Base-by-base conservation (phyloP, 92 coral and sea anemone genomes). In the Montipora capitata region DNA sequence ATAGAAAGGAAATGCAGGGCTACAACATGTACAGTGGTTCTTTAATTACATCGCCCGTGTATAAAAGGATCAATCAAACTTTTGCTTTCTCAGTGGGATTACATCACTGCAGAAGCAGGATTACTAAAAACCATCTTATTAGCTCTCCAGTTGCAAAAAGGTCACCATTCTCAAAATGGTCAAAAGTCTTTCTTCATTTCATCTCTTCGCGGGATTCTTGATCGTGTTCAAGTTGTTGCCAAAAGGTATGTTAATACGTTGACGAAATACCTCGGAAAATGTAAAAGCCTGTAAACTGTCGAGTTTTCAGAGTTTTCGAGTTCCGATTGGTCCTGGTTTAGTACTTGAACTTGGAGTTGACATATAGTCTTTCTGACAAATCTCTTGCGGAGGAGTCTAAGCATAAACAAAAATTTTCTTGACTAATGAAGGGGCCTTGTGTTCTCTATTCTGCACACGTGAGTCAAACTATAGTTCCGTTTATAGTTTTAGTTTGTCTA, bases 141-240 rank as follows among this genome's bases (percentile, higher is more conserved):
- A 15, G 71, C 13, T 12, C 39, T 9, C 61, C 61, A 54, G 12
- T 35, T 52, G 18, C 15, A 48, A 48, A 39, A 7, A 54, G 10
- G 61, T 54, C 10, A 9, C 61, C 61, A 54, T 54, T 11, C 61
- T 54, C 42, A 63, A 64, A 58, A 79, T 79, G 84, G 5, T 15
- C 4, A 66, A n/a, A 41, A 2, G 9, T 35, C 35, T 66, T 38
- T 17, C 27, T 15, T 4, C 63, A n/a, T 10, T 35, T 11, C 0
- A 64, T 45, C 4, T 66, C 8, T 7, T 3, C 44, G 63, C 84
- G 44, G 20, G 39, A 41, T 20, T 79, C 44, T 66, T 79, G 13
- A 35, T 65, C n/a, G 45, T 17, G 1, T 45, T 27, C 35, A 27
- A 27, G 35, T 27, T 66, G 44, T 4, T 44, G 15, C 84, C 73